phyloP scores from a whole-genome alignment of 2,888 invertebrate genomes.

The Rugalucina vietnamica region DNA sequence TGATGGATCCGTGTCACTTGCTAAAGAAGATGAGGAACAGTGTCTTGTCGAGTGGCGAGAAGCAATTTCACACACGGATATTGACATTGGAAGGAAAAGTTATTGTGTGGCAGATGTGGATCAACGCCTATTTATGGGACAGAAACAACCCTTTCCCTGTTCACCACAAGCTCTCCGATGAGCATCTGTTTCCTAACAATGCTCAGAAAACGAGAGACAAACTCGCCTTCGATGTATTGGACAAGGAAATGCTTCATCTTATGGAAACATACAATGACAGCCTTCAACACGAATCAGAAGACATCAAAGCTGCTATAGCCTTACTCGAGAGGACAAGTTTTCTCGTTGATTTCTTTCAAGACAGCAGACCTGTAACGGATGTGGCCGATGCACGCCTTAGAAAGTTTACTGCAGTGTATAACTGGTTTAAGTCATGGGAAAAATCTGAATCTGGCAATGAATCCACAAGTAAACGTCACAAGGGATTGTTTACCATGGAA shows the following conservation, averaged over 20 bases:
- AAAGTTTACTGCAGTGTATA: background rate
- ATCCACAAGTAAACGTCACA: background rate
- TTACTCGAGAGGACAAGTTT: background rate
- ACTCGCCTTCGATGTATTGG: constrained; percentile 4
- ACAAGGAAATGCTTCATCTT: background rate
- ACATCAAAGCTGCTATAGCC: background rate
- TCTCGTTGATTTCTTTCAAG: background rate
- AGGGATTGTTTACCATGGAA: background rate
- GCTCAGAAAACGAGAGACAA: background rate
- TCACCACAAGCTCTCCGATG: background rate
- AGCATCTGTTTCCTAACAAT: background rate
- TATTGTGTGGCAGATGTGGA: background rate
- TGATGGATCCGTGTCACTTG: constrained; percentile 37
- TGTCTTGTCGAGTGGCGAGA: constrained; percentile 14
- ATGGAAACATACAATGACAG: background rate
- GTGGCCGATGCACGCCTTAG: background rate
- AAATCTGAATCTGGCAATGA: background rate
- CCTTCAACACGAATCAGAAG: background rate
- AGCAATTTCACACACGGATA: constrained; percentile 11
- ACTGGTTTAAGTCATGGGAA: background rate
- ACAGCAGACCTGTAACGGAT: background rate
- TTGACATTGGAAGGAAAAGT: background rate
- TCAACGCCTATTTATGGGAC: background rate
- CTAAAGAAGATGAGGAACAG: constrained; percentile 30
- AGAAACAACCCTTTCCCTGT: background rate